Percentiles rank a stretch among this genome's conserved stretches.
Conservation (phyloP, 2,797 vertebrate genomes). For the Hozukius guyotensis region DNA sequence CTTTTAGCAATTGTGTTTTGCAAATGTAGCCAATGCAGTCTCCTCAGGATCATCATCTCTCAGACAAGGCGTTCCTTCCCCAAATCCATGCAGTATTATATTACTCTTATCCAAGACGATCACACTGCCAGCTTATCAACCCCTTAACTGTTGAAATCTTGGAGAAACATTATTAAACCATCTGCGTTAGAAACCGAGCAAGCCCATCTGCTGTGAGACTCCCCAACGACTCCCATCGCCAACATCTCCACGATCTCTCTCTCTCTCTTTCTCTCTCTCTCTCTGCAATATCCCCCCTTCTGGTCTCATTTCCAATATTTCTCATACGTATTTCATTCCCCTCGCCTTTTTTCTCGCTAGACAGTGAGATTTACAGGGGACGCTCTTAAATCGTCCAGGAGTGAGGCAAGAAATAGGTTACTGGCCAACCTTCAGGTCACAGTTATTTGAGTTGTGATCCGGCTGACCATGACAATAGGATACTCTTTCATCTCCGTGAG, state of each 20-base stretch:
- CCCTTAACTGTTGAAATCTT: conserved; percentile 43
- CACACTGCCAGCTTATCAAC: conserved; percentile 38
- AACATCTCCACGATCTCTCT: conserved; percentile 39
- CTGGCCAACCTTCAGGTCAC: conserved; percentile 46
- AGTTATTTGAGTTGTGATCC: conserved; percentile 56
- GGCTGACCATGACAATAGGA: conserved; percentile 46
- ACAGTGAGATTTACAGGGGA: conserved; percentile 47
- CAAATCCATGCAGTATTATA: conserved; percentile 27
- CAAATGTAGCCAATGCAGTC: conserved; percentile 5
- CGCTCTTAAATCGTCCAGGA: conserved; percentile 40
- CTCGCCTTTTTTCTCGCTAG: conserved; percentile 22
- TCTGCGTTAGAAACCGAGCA: conserved; percentile 26
- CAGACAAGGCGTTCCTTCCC: conserved; percentile 18
- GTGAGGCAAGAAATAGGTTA: conserved; percentile 53
- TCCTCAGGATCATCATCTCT: conserved; percentile 10
- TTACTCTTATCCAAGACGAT: conserved; percentile 29
- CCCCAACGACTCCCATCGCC: conserved; percentile 8
- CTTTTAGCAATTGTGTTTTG: conserved; percentile 2
- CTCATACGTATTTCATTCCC: conserved; percentile 31
- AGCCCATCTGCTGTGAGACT: conserved; percentile 54
- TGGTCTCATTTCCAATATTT: conserved; percentile 47
- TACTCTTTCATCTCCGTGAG: conserved; percentile 45
- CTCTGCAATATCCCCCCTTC: conserved; percentile 20
- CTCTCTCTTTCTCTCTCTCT: conserved; percentile 14
- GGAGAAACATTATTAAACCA: conserved; percentile 49